phyloP scores from a whole-genome alignment of 1,140 invertebrate species.

The Heterodera schachtii region DNA sequence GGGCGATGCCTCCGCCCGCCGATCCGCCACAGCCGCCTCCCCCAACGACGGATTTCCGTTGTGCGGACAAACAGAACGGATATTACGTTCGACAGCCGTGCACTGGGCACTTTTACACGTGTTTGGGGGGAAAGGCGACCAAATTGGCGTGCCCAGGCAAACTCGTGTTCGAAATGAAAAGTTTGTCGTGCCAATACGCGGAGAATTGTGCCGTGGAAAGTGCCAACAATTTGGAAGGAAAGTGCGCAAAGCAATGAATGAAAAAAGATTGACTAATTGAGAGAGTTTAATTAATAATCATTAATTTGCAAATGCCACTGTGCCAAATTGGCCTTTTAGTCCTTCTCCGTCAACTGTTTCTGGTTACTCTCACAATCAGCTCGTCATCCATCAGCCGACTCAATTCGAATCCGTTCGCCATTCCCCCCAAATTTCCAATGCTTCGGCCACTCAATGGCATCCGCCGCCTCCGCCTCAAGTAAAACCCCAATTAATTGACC shows the following conservation, averaged over 20 bases:
- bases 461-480: neutral
- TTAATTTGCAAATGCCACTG: neutral
- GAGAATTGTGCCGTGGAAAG: slow-evolving; percentile 17
- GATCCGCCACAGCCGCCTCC: neutral
- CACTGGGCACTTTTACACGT: slow-evolving; percentile 27
- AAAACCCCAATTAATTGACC: neutral
- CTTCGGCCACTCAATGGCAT: neutral
- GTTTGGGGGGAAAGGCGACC: slow-evolving; percentile 23
- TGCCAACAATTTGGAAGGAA: neutral
- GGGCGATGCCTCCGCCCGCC: neutral
- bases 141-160: slow-evolving; percentile 31
- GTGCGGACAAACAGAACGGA: slow-evolving; percentile 6
- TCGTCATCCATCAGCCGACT: no score
- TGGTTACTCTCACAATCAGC: neutral
- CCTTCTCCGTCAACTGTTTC: neutral
- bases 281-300: no score
- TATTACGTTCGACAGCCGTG: slow-evolving; percentile 29
- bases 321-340: neutral
- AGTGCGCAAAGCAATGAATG: neutral
- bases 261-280: no score
- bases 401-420: neutral
- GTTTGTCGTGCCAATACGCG: slow-evolving; percentile 25
- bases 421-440: neutral
- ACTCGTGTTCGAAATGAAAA: slow-evolving; percentile 37
- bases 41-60: neutral